phyloP scores from a whole-genome alignment of 2,797 vertebrate genomes.

The Harpagifer antarcticus region DNA sequence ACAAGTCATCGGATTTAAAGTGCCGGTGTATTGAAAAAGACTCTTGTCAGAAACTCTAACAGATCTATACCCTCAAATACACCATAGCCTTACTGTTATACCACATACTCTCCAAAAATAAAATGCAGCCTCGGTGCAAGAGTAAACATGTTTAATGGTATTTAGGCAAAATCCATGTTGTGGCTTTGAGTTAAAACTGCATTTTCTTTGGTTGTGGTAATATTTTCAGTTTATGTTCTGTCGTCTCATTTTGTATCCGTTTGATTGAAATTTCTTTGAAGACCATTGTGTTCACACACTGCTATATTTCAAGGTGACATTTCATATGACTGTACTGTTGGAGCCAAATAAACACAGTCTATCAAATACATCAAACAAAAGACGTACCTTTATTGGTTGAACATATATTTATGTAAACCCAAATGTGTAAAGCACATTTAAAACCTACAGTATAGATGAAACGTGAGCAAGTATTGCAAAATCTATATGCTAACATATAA shows the following conservation, averaged over 20 bases:
- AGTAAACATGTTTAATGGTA: conserved; percentile 1
- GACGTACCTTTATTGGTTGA: conserved; percentile 21
- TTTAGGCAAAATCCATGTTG: conserved; percentile 6
- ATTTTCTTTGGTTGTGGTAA: conserved; percentile 36
- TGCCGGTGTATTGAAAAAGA: background rate
- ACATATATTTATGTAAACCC: background rate
- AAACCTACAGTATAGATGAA: background rate
- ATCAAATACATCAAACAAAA: conserved; percentile 67
- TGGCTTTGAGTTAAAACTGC: conserved; percentile 20
- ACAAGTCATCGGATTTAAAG: conserved; percentile 11
- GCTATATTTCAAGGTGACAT: conserved; percentile 72
- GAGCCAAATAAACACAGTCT: conserved; percentile 85
- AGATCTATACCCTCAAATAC: background rate
- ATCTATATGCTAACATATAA: background rate
- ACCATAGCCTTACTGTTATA: conserved; percentile 45
- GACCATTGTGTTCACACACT: conserved; percentile 64
- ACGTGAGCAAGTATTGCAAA: background rate
- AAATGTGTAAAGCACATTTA: background rate
- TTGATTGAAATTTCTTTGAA: conserved; percentile 70
- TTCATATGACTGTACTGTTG: conserved; percentile 82
- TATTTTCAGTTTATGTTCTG: conserved; percentile 52
- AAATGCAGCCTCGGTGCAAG: conserved; percentile 23
- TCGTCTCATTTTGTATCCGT: conserved; percentile 62
- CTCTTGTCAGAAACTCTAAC: conserved; percentile 7
- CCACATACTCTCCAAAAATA: conserved; percentile 20